Evolutionary conservation across 2,113 vertebrate species (phyloP).

Genomic region (Megatriorchis doriae): DNA sequence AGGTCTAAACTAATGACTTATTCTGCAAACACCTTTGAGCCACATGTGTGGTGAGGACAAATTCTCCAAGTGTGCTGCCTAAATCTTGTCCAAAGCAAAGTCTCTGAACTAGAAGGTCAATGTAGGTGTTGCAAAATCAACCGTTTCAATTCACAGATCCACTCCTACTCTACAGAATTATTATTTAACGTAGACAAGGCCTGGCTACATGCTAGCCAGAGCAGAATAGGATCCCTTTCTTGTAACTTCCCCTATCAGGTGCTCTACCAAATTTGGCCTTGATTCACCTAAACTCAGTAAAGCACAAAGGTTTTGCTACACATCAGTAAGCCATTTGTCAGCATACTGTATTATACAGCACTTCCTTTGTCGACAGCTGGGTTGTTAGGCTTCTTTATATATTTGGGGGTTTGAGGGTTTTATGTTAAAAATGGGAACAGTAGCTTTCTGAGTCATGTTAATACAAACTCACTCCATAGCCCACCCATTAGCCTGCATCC

Average conservation of each 20-base stretch:
- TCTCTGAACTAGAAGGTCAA: not conserved
- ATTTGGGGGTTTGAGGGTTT: not conserved
- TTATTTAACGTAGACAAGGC: not conserved
- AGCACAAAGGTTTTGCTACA: not conserved
- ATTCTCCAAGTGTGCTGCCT: not conserved
- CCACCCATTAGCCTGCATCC: not conserved
- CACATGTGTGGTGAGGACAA: accelerated
- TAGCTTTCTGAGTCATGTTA: not conserved
- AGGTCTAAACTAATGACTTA: not conserved
- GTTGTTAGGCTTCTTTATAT: not conserved
- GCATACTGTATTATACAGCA: not conserved
- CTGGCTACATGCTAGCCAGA: not conserved
- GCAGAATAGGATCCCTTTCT: not conserved
- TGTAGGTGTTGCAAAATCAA: not conserved
- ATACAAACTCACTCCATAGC: not conserved
- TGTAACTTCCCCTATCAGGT: not conserved
- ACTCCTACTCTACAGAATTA: not conserved
- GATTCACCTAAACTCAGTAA: not conserved
- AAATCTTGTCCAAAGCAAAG: not conserved
- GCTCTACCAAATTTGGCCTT: not conserved
- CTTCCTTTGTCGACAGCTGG: not conserved
- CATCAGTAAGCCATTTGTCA: not conserved
- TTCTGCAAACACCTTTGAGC: not conserved
- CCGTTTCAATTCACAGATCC: not conserved
- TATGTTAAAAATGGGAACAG: not conserved